Evolutionary conservation across 2,888 invertebrate genomes (phyloP).

Genomic region (Platynereis dumerilii): DNA sequence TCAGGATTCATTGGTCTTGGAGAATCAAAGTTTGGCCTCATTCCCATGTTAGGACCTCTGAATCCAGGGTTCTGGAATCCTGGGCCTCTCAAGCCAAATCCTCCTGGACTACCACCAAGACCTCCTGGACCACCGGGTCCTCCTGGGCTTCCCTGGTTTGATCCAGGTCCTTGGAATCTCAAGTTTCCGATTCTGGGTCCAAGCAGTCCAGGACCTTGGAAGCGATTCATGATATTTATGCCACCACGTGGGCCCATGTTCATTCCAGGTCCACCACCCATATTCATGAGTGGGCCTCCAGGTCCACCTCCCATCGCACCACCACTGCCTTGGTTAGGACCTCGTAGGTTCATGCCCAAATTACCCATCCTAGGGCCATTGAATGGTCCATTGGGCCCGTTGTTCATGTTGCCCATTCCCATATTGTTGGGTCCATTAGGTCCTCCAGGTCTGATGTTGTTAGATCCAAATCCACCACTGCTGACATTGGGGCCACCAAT

Average conservation of each 20-base stretch:
- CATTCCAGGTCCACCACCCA: constrained; percentile 7
- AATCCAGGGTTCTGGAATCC: constrained; percentile 15
- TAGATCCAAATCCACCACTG: neutral
- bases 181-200: constrained; percentile 1
- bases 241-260: constrained; percentile 5
- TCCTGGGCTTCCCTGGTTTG: constrained; percentile 2
- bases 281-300: neutral
- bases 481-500: neutral
- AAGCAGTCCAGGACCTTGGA: constrained; percentile 8
- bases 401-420: neutral
- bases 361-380: neutral
- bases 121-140: neutral
- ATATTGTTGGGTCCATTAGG: too few species aligned
- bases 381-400: neutral
- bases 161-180: constrained; percentile 13
- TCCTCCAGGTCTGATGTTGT: neutral
- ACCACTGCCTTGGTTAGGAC: neutral
- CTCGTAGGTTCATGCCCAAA: neutral
- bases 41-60: constrained; percentile 20
- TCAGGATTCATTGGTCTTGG: constrained; percentile 7
- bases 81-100: neutral
- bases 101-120: neutral
- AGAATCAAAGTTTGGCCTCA: constrained; percentile 16
- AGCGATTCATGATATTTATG: neutral
- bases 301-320: constrained; percentile 1